Base-by-base conservation (phyloP, 2,888 invertebrate species). In the Yponomeuta plumbellus region DNA sequence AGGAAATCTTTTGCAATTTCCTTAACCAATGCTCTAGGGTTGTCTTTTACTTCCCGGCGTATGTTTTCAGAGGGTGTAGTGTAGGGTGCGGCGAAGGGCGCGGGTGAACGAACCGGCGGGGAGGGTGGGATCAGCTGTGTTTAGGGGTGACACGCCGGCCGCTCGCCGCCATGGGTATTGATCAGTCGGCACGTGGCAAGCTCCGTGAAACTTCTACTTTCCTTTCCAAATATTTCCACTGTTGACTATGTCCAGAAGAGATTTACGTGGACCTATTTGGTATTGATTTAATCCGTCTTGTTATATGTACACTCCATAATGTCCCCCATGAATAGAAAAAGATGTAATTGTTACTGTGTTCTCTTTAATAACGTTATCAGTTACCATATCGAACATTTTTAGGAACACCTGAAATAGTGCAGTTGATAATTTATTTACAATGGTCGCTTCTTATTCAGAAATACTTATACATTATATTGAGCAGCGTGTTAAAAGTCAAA, bases 101-200 rank as follows among this genome's bases (percentile, higher is more conserved):
- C 11, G 86, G 86, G 86, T 86, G 83, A 86, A 86, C 81, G 84
- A 80, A 84, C 85, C 80, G 74, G 81, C 79, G 78, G 77, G 80
- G 81, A 76, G 73, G 82, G 77, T 80, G 78, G 83, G 78, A 89
- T 89, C 91, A 90, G 90, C 91, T 90, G 88, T 84, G 83, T 86
- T 85, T 84, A 76, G 84, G 88, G 90, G 87, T 80, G 85, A 80
- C 84, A 82, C 83, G 84, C 78, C 83, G 84, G 81, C 78, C 76
- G 83, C 86, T 76, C 89, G 92, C 89, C 77, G 92, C 88, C 84
- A 83, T 84, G 70, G 83, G 88, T 76, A 90, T 91, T 80, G 81
- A 86, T 76, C 92, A 93, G 83, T 80, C 86, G 71, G 88, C 92
- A 78, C 92, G 92, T 82, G 85, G 80, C 71, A n/a, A 80, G 20